Conservation (phyloP, 2,113 vertebrate genomes). For the Rhinogobius similis region DNA sequence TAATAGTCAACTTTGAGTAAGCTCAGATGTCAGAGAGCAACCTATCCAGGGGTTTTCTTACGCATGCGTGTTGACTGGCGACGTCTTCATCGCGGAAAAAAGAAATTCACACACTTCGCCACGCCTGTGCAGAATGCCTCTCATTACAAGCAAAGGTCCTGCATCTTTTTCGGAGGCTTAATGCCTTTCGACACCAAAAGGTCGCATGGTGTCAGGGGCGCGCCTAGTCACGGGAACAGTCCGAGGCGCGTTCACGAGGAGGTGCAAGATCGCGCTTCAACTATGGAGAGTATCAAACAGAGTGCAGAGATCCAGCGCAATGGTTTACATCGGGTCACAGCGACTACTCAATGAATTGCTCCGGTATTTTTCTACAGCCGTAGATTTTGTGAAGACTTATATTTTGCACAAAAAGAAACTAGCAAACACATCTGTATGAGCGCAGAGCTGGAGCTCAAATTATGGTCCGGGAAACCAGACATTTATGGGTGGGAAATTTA, state of each 20-base stretch:
- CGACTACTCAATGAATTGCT: constrained; percentile 67
- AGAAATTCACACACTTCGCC: constrained; percentile 71
- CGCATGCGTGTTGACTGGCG: constrained; percentile 60
- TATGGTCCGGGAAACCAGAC: constrained; percentile 99
- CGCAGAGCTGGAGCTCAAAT: constrained; percentile 82
- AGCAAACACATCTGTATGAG: constrained; percentile 79
- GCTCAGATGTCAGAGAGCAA: constrained; percentile 58
- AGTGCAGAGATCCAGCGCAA: constrained; percentile 70
- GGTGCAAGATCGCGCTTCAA: constrained; percentile 74
- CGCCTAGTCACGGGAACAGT: constrained; percentile 74
- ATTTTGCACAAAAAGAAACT: constrained; percentile 67
- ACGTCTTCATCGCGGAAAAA: constrained; percentile 59
- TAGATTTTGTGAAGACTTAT: constrained; percentile 54
- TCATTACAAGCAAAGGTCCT: constrained; percentile 67
- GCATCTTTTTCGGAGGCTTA: constrained; percentile 76
- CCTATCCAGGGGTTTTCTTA: constrained; percentile 63
- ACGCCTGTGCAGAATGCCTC: constrained; percentile 77
- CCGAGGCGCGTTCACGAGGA: constrained; percentile 80
- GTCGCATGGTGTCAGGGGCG: constrained; percentile 80
- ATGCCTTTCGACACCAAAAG: constrained; percentile 77
- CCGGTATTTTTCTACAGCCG: constrained; percentile 45
- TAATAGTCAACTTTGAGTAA: constrained; percentile 32
- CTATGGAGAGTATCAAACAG: constrained; percentile 75
- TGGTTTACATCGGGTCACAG: constrained; percentile 72
- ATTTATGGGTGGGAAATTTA: constrained; percentile 99